Percentiles rank a stretch among this genome's conserved stretches.
phyloP scores from a whole-genome alignment of 2,888 invertebrate species.

The Drosophila silvestris region DNA sequence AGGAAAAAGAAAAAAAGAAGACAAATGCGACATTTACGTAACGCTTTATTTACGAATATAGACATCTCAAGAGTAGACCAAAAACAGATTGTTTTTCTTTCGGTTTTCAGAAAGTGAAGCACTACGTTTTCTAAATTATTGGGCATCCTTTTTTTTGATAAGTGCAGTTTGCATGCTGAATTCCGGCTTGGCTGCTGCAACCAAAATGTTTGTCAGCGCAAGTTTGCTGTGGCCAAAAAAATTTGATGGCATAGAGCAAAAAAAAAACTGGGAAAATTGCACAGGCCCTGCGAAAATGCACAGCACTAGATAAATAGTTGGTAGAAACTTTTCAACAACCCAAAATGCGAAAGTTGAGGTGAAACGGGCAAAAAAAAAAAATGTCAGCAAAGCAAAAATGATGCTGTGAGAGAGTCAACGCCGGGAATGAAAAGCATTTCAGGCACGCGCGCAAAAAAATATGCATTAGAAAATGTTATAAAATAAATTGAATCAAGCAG shows the following conservation, averaged over 20 bases:
- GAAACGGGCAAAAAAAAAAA: constrained; percentile 11
- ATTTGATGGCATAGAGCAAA: not conserved
- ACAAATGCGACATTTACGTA: not conserved
- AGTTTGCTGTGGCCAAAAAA: constrained; percentile 43
- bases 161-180: constrained; percentile 23
- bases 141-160: not conserved
- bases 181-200: constrained; percentile 50
- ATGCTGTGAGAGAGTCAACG: constrained; percentile 5
- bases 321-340: constrained; percentile 59
- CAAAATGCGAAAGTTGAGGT: constrained; percentile 61
- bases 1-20: not conserved
- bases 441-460: constrained; percentile 73
- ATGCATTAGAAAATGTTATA: constrained; percentile 78
- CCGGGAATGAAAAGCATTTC: constrained; percentile 52
- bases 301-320: constrained; percentile 76
- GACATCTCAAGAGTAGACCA: not conserved
- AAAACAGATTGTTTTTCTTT: not conserved
- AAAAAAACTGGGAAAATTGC: constrained; percentile 33
- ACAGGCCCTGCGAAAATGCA: constrained; percentile 48
- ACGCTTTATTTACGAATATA: not conserved
- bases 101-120: not conserved
- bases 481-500: constrained; percentile 77
- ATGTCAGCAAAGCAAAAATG: constrained; percentile 50
- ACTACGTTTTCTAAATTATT: not conserved
- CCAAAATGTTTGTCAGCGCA: constrained; percentile 72